Evolutionary conservation across 2,888 invertebrate genomes (phyloP).

Genomic region (Pachliopta kotzebuea): DNA sequence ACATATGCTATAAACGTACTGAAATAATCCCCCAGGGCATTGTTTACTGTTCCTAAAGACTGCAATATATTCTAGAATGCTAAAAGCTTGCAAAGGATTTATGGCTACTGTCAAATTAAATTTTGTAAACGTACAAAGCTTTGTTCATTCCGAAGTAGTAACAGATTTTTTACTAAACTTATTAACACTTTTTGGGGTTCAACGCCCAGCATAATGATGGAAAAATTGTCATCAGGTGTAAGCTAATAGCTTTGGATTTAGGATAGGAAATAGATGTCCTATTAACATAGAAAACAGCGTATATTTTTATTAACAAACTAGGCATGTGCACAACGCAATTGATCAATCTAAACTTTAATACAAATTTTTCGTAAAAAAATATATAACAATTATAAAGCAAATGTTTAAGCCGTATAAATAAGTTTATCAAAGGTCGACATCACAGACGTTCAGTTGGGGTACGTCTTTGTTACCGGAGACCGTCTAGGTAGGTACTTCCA

Average conservation of each 20-base stretch:
- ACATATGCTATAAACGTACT: conserved; percentile 32
- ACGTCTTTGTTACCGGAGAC: no score
- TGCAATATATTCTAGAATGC: conserved; percentile 22
- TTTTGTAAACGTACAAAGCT: conserved; percentile 2
- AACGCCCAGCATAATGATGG: conserved; percentile 2
- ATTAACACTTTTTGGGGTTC: neutral
- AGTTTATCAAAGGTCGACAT: no score
- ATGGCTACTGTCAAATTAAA: conserved; percentile 12
- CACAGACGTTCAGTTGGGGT: no score
- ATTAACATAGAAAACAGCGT: no score
- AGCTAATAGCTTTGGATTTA: neutral
- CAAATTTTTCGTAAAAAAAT: no score
- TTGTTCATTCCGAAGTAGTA: conserved; percentile 4
- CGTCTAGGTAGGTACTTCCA: no score
- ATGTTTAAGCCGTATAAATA: no score
- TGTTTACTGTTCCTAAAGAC: conserved; percentile 31
- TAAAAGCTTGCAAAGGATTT: conserved; percentile 20
- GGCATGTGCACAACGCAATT: no score
- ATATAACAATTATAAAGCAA: no score
- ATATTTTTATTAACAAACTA: no score
- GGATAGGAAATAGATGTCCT: no score
- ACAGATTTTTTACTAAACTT: neutral
- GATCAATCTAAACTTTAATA: no score
- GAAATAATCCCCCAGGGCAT: conserved; percentile 33
- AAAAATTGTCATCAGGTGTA: conserved; percentile 9